Evolutionary conservation across 2,797 vertebrate genomes (phyloP).

Genomic region (Ciconia nigra): DNA sequence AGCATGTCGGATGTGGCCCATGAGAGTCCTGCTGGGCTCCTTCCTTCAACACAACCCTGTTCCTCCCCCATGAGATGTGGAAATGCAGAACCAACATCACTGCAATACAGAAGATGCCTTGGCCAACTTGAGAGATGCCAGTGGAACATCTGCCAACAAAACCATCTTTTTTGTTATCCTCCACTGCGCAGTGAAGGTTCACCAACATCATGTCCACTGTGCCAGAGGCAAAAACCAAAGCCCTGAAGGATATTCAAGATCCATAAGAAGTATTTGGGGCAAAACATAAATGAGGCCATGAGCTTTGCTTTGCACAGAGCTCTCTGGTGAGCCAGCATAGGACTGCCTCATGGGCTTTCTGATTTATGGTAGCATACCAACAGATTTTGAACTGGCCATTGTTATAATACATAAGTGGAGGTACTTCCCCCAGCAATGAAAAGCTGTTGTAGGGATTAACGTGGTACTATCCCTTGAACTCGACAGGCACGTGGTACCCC

Average conservation of each 20-base stretch:
- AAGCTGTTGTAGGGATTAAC: neutral
- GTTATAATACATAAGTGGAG: neutral
- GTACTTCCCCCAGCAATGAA: neutral
- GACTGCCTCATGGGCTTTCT: neutral
- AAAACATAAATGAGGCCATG: neutral
- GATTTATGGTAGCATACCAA: neutral
- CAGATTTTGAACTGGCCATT: neutral
- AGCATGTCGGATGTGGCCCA: fast-evolving
- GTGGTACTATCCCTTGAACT: neutral
- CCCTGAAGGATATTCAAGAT: neutral
- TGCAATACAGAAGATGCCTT: neutral
- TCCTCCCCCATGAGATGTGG: neutral
- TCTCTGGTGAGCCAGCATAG: neutral
- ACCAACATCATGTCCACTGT: neutral
- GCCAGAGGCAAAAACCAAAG: neutral
- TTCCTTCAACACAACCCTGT: neutral
- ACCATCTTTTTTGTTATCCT: neutral
- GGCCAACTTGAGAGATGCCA: neutral
- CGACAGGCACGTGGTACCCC: fast-evolving
- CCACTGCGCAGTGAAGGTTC: neutral
- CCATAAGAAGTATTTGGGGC: neutral
- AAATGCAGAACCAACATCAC: neutral
- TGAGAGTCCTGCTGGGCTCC: neutral
- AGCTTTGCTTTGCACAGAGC: neutral
- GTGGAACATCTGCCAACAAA: neutral